These are phyloP conservation scores for Athalia rosae DNA, from an alignment of 2,888 invertebrate species.

Conservation along the genomic window DNA sequence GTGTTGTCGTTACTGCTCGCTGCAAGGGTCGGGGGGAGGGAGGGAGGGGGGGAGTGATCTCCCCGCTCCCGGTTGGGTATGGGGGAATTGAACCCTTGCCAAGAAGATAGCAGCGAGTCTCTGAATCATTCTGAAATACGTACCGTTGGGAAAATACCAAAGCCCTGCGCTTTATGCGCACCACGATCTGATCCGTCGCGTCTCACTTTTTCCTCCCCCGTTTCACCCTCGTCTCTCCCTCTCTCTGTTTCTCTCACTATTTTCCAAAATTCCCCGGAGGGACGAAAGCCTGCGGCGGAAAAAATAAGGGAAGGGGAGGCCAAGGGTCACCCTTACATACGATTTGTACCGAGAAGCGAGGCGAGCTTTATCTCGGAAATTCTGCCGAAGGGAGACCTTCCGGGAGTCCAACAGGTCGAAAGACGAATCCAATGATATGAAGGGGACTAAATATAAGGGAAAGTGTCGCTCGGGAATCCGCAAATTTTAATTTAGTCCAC, in stretches of 20 bases:
- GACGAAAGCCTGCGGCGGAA: too few relatives aligned
- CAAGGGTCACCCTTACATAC: conserved; percentile 1
- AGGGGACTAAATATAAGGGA: too few relatives aligned
- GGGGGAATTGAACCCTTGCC: conserved; percentile 52
- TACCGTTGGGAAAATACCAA: conserved; percentile 42
- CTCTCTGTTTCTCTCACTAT: not conserved
- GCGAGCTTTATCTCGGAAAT: too few relatives aligned
- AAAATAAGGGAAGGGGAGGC: not conserved
- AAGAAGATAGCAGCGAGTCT: conserved; percentile 49
- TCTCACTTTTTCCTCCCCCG: not conserved
- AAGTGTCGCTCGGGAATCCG: not conserved
- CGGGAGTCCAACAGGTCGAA: conserved; percentile 12
- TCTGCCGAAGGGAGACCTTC: not conserved
- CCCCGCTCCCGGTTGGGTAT: conserved; percentile 9
- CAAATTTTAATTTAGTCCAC: not conserved
- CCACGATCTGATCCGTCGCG: not conserved
- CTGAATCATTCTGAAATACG: conserved; percentile 54
- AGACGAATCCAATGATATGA: too few relatives aligned
- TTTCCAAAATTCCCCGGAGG: too few relatives aligned
- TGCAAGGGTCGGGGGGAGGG: conserved; percentile 19
- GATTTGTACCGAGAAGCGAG: too few relatives aligned
- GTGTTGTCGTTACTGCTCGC: too few relatives aligned
- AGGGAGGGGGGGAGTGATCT: conserved; percentile 12
- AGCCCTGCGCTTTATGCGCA: conserved; percentile 39
- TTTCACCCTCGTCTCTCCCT: not conserved